Conservation (phyloP, 2,113 vertebrate species). For the Pseudonaja textilis region DNA sequence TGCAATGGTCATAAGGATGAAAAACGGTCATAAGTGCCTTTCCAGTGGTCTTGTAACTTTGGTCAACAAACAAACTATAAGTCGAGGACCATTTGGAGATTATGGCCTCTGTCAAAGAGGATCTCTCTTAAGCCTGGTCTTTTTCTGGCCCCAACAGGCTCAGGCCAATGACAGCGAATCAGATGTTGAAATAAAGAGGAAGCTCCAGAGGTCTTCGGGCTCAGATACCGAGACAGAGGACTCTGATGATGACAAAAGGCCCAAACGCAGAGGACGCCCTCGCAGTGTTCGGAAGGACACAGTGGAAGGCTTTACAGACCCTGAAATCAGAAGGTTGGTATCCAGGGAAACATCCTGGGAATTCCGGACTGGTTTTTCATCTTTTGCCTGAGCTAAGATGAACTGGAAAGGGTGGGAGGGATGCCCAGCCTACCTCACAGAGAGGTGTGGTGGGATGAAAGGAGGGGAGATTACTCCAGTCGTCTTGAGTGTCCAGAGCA, state of each 20-base stretch:
- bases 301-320: constrained; percentile 94
- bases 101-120: too few species aligned
- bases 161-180: constrained; percentile 96
- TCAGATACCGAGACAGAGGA: constrained; percentile 95
- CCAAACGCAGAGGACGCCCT: constrained; percentile 89
- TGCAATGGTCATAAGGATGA: neutral
- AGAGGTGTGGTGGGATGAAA: neutral
- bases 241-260: constrained; percentile 92
- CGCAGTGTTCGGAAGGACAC: constrained; percentile 91
- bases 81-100: fast-evolving
- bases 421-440: neutral
- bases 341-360: neutral
- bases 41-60: neutral
- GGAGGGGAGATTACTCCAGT: neutral
- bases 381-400: neutral
- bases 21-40: neutral
- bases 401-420: neutral
- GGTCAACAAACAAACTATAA: neutral
- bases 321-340: constrained; percentile 91
- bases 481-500: neutral
- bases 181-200: constrained; percentile 90
- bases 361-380: neutral
- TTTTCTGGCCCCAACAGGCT: constrained; percentile 67
- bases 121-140: too few species aligned
- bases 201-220: constrained; percentile 86